Conservation (phyloP, 1,140 invertebrate genomes). For the Calliphora vicina region DNA sequence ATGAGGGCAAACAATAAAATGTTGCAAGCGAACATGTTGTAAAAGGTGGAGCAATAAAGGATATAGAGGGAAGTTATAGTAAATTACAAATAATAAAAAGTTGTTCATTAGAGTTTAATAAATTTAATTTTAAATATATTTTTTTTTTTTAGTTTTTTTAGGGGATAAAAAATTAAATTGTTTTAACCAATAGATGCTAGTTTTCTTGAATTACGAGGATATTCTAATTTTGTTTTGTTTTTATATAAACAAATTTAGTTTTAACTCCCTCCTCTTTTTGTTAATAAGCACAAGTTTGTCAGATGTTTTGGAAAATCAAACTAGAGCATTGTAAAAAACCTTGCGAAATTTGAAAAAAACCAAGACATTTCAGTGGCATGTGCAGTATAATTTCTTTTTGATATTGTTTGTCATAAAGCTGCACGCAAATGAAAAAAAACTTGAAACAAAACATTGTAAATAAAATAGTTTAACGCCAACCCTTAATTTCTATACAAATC, state of each 20-base stretch:
- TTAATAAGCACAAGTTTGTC: no score
- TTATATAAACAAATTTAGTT: not conserved
- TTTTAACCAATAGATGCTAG: not conserved
- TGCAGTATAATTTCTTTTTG: not conserved
- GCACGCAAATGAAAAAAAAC: not conserved
- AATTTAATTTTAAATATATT: not conserved
- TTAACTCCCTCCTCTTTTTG: not conserved
- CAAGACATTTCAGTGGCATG: not conserved
- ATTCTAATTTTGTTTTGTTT: not conserved
- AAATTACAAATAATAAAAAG: not conserved
- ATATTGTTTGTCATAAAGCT: not conserved
- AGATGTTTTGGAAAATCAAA: not conserved
- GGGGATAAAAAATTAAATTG: no score
- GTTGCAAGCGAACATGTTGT: not conserved
- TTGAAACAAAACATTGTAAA: not conserved
- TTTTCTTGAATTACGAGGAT: not conserved
- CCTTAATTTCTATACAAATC: not conserved
- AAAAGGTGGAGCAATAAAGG: not conserved
- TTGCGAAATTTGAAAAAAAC: not conserved
- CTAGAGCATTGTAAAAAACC: not conserved
- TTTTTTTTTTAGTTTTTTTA: no score
- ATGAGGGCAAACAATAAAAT: not conserved
- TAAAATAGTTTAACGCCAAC: not conserved
- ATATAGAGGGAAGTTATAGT: not conserved
- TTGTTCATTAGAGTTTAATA: not conserved